Evolutionary conservation across 2,888 invertebrate species (phyloP), one percentile per base, ranked within the genome.

Genomic region (Cheilosia pagana): DNA sequence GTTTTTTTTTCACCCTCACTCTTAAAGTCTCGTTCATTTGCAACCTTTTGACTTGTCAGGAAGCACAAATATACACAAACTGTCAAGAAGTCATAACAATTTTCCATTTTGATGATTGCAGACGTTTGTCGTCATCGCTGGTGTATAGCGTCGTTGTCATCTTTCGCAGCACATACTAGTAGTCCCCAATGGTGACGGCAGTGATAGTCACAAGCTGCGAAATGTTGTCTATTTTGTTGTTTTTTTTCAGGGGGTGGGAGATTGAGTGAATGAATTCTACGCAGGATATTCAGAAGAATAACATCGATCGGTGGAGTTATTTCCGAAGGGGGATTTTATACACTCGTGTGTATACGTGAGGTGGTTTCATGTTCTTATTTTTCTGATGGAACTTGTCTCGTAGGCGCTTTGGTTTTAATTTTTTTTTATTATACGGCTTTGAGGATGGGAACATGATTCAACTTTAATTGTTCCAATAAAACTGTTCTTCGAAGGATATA

Each of bases 21-120:
- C 28, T 57, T 52, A 59, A 63, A 74, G 79, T 79, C 72, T 86
- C 77, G 68, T 87, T 87, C 79, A 87, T 86, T 74, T 87, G 79
- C 77, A 70, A 77, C 81, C 72, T 86, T 86, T 77, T 79, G 77
- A 79, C 86, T 78, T 70, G 60, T 59, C 74, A 74, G 79, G 82
- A 82, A 87, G 71, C 81, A 79, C 71, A 82, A 81, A 86, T 77
- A 86, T 86, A 82, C 78, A 85, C 75, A 68, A 86, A 87, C 86
- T 78, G 83, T 86, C 87, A 86, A 87, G 87, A 81, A 87, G 87
- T 85, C 87, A 87, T 87, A 87, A 87, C 87, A 87, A 87, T 87
- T 83, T 87, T 82, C 81, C 77, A 81, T 82, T 79, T 81, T 86
- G 74, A 81, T 81, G 79, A 81, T 81, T 82, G 68, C 75, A 71